Percentiles rank a stretch among this genome's conserved stretches.
phyloP scores from a whole-genome alignment of 2,113 vertebrate genomes.

The Tachuris rubrigastra region DNA sequence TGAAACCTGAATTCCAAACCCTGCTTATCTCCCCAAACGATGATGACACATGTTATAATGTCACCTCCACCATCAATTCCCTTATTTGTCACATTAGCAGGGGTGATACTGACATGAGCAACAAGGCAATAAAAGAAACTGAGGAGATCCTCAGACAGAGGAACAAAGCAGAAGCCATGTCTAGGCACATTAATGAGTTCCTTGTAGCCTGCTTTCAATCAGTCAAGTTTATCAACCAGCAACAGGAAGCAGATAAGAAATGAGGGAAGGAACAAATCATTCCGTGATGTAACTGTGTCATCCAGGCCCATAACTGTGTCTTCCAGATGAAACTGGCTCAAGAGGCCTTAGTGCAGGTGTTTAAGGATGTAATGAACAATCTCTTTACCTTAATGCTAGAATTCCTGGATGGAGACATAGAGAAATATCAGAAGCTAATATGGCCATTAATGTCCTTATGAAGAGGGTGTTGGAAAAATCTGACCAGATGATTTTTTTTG shows the following conservation, averaged over 20 bases:
- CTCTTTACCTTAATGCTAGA: conserved; percentile 81
- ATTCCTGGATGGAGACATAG: conserved; percentile 72
- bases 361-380: conserved; percentile 81
- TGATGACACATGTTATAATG: conserved; percentile 79
- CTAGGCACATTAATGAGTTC: conserved; percentile 85
- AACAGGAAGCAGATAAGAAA: conserved; percentile 81
- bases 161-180: conserved; percentile 80
- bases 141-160: conserved; percentile 81
- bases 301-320: conserved; percentile 74
- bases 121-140: conserved; percentile 79
- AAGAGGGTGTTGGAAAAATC: conserved; percentile 80
- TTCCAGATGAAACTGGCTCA: conserved; percentile 79
- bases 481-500: conserved; percentile 78
- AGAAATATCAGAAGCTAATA: conserved; percentile 78
- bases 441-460: conserved; percentile 78
- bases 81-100: conserved; percentile 82
- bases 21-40: conserved; percentile 74
- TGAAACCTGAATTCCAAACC: conserved; percentile 77
- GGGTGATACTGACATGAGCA: conserved; percentile 82
- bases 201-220: conserved; percentile 85
- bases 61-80: conserved; percentile 81
- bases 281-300: conserved; percentile 82
- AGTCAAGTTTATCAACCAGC: conserved; percentile 81
- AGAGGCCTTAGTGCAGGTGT: conserved; percentile 78
- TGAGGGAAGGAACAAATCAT: conserved; percentile 80